phyloP scores from a whole-genome alignment of 2,113 vertebrate genomes.

The Spizaetus ornatus region DNA sequence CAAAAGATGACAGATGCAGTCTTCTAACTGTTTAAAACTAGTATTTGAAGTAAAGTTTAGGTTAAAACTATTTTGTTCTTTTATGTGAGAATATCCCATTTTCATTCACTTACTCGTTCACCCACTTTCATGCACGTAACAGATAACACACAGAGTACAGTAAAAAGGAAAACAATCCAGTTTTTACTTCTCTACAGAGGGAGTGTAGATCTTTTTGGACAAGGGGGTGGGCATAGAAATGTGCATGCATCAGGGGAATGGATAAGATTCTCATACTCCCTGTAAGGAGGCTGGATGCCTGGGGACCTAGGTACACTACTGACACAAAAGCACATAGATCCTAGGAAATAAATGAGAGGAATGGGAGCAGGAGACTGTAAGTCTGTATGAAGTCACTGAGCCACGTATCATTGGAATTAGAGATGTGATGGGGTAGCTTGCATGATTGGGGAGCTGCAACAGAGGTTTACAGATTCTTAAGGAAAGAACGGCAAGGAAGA shows the following conservation, averaged over 20 bases:
- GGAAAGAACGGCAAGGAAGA: not conserved
- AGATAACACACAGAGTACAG: not conserved
- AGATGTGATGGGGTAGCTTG: not conserved
- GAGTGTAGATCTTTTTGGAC: not conserved
- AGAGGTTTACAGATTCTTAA: not conserved
- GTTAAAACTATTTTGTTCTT: not conserved
- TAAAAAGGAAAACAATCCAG: not conserved
- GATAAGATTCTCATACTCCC: not conserved
- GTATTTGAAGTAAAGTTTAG: not conserved
- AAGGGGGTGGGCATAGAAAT: not conserved
- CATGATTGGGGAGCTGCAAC: not conserved
- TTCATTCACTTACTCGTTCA: not conserved
- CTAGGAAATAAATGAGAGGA: not conserved
- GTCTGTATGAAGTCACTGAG: not conserved
- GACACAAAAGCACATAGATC: not conserved
- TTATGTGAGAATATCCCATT: not conserved
- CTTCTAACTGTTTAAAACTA: not conserved
- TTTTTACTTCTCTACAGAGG: not conserved
- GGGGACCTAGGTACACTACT: not conserved
- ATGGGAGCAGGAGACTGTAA: not conserved
- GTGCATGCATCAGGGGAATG: not conserved
- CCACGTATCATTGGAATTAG: not conserved
- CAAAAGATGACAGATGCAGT: not conserved
- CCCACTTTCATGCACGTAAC: not conserved
- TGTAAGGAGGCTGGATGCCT: not conserved